Base-by-base conservation (phyloP, 2,797 vertebrate genomes). In the Atherinosoma microstoma region DNA sequence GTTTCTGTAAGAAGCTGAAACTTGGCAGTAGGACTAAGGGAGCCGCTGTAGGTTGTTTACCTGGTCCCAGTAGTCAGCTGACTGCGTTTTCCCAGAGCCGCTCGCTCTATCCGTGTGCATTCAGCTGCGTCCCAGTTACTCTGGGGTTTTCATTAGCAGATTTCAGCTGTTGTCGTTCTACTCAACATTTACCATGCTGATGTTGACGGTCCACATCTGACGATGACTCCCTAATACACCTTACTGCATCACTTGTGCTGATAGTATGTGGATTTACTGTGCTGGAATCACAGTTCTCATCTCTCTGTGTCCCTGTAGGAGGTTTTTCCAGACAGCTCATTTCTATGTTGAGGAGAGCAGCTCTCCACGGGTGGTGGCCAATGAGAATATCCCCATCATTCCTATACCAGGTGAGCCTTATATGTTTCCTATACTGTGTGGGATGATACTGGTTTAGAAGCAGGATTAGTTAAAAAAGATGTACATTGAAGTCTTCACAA, bases 321-420 rank as follows among this genome's bases (percentile, higher is more conserved):
- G 98, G 90, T 99, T 98, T 94, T 99, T 99, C 87, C 98, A 99
- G 92, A 98, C 97, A 10, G 97, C 98, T 87, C 98, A 99, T 93
- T 98, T 99, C 93, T 99, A 98, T 82, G 96, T 99, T 90, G 98
- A 99, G 89, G 98, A 99, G 88, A 98, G 97, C 95, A 98, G 91
- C 86, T 99, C 98, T 58, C 97, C 97, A 16, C 94, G 97, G 79
- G 98, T 99, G 90, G 97, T 99, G 89, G 96, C 96, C 93, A 98
- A 98, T 94, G 98, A 99, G 85, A 98, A 94, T 89, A 96, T 98
- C 80, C 97, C 98, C 67, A 94, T 98, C 90, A 97, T 99, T 84
- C 96, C 97, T 47, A 98, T 99, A 91, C 96, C 97, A 91, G 98
- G 98, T 99, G 94, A 95, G 94, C 10, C n/a, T 42, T 27, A 10